Evolutionary conservation across 2,797 vertebrate species (phyloP).

Genomic region (Coilia nasus): DNA sequence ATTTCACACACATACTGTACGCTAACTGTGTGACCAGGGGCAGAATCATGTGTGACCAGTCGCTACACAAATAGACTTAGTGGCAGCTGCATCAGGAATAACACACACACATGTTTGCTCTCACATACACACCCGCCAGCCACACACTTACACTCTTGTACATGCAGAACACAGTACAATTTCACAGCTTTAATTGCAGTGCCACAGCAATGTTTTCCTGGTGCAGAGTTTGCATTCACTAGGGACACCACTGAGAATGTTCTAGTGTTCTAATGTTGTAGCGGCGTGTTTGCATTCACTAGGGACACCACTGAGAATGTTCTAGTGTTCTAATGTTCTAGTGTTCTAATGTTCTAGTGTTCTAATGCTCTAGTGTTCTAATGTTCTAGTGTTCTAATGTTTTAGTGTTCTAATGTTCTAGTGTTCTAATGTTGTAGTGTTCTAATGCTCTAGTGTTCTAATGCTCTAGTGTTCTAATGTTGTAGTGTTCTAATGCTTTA

Average conservation of each 20-base stretch:
- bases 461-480: too few species aligned
- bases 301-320: background rate
- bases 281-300: background rate
- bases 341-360: background rate
- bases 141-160: background rate
- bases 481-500: too few species aligned
- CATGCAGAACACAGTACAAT: background rate
- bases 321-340: background rate
- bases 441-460: too few species aligned
- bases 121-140: background rate
- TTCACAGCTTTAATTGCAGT: background rate
- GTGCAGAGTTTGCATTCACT: background rate
- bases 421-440: too few species aligned
- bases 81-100: background rate
- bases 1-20: too few species aligned
- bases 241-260: background rate
- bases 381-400: too few species aligned
- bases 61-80: background rate
- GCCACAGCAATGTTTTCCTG: background rate
- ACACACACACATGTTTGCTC: background rate
- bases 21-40: too few species aligned
- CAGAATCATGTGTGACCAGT: too few species aligned
- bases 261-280: background rate
- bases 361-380: too few species aligned
- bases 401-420: too few species aligned